phyloP scores from a whole-genome alignment of 2,888 invertebrate genomes.

The Stenurella melanura region DNA sequence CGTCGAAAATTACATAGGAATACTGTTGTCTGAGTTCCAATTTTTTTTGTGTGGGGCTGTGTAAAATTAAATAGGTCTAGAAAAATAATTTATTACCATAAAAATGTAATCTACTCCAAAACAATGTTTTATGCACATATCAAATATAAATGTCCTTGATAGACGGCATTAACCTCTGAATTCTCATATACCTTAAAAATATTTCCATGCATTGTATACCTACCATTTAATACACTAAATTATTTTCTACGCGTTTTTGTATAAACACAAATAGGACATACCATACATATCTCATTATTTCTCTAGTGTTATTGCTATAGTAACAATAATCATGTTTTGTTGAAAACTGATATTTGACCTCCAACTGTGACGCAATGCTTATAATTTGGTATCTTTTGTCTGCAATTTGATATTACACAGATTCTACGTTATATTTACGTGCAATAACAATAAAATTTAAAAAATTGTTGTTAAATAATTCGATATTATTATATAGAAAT shows the following conservation, averaged over 20 bases:
- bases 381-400: constrained; percentile 42
- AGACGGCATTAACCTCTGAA: neutral
- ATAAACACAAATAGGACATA: constrained; percentile 14
- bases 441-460: constrained; percentile 31
- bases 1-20: no score
- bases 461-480: constrained; percentile 35
- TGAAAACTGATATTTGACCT: constrained; percentile 39
- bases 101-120: neutral
- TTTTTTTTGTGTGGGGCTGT: no score
- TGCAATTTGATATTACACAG: constrained; percentile 35
- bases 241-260: neutral
- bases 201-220: neutral
- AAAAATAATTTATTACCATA: no score
- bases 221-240: neutral
- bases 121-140: no score
- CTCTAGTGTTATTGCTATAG: constrained; percentile 17
- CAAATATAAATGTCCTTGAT: no score
- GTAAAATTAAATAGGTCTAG: no score
- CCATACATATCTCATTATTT: constrained; percentile 21
- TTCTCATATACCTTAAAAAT: neutral
- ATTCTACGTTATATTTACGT: constrained; percentile 37
- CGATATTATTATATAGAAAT: constrained; percentile 44
- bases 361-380: constrained; percentile 35
- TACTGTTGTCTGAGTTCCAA: no score
- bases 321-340: constrained; percentile 16